Percentiles rank a stretch among this genome's conserved stretches.
Conservation (phyloP, 1,140 invertebrate species). For the Mesaphorura yosii region DNA sequence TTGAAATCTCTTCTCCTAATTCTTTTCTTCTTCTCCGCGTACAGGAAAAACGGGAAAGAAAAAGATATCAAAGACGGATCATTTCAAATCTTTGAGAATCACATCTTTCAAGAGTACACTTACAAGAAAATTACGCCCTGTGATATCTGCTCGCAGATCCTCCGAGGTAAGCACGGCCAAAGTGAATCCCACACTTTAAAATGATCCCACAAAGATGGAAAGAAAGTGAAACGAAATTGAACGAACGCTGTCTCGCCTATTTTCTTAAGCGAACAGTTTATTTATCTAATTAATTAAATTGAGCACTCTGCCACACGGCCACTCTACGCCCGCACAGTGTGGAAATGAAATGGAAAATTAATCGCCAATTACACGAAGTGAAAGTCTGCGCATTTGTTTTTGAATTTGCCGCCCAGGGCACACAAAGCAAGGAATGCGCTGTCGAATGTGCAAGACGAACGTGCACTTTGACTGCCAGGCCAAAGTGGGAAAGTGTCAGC, state of each 20-base stretch:
- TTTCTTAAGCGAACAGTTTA: no score
- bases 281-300: no score
- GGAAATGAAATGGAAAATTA: not conserved
- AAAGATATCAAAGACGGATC: slow-evolving; percentile 45
- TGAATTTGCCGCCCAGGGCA: slow-evolving; percentile 53
- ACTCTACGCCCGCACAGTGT: not conserved
- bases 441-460: slow-evolving; percentile 79
- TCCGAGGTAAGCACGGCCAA: slow-evolving; percentile 54
- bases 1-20: no score
- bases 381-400: no score
- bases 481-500: slow-evolving; percentile 63
- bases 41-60: slow-evolving; percentile 62
- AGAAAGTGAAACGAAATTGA: no score
- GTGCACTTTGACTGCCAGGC: slow-evolving; percentile 79
- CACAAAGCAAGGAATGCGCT: slow-evolving; percentile 79
- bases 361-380: not conserved
- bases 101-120: slow-evolving; percentile 76
- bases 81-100: slow-evolving; percentile 36
- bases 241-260: no score
- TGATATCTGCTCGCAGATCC: slow-evolving; percentile 81
- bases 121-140: slow-evolving; percentile 92
- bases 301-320: not conserved
- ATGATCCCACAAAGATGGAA: not conserved
- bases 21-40: no score
- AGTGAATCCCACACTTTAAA: no score